phyloP scores from a whole-genome alignment of 2,113 vertebrate genomes.

The Raja brachyura region DNA sequence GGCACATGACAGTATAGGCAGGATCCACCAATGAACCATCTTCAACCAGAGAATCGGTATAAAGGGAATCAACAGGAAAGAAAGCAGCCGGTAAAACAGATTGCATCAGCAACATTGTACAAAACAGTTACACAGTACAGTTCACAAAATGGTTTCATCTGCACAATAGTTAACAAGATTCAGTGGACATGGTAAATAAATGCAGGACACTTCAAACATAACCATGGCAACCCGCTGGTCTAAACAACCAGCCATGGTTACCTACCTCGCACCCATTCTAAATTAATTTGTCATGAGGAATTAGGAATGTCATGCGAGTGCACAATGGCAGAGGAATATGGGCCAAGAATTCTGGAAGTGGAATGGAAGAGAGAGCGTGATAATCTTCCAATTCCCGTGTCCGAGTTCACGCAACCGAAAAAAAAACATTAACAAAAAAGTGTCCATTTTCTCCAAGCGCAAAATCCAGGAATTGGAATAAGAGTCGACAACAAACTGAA shows the following conservation, averaged over 20 bases:
- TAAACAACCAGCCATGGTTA: background rate
- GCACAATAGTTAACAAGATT: slow-evolving; percentile 35
- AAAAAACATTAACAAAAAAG: background rate
- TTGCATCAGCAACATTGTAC: slow-evolving; percentile 27
- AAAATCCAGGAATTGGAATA: background rate
- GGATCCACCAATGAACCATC: background rate
- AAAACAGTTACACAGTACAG: slow-evolving; percentile 34
- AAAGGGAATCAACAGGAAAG: background rate
- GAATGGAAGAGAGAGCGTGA: background rate
- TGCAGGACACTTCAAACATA: background rate
- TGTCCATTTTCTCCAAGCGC: background rate
- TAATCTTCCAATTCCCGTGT: background rate
- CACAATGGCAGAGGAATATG: background rate
- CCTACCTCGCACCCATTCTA: background rate
- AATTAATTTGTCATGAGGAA: background rate
- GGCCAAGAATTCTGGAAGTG: background rate
- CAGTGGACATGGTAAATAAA: slow-evolving; percentile 27
- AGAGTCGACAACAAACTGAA: background rate
- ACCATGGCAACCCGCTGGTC: background rate
- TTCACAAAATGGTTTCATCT: slow-evolving; percentile 27
- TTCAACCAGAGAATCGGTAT: slow-evolving; percentile 19
- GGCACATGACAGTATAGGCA: slow-evolving; percentile 17
- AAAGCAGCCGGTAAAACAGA: slow-evolving; percentile 33
- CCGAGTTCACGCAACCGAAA: background rate
- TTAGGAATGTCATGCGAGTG: background rate